These are phyloP conservation scores for Anas platyrhynchos DNA, from an alignment of 2,113 vertebrate genomes.

Conservation along the genomic window DNA sequence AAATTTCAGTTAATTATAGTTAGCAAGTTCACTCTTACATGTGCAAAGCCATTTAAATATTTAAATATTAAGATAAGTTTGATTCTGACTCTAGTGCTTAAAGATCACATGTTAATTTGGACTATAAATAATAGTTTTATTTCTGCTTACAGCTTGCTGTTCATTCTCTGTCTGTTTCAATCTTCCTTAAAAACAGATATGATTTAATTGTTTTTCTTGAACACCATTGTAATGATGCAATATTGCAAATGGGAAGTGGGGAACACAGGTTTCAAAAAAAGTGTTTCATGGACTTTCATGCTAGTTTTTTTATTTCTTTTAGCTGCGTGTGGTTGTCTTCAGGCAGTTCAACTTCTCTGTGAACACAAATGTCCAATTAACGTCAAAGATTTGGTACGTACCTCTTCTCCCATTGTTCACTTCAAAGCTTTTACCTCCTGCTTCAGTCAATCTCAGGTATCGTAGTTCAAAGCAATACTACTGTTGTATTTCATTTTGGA, in stretches of 20 bases:
- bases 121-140: background rate
- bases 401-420: background rate
- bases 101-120: background rate
- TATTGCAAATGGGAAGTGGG: background rate
- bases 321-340: slow-evolving; percentile 87
- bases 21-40: background rate
- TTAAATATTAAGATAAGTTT: background rate
- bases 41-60: background rate
- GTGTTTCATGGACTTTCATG: background rate
- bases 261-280: background rate
- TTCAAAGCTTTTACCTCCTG: background rate
- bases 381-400: slow-evolving; percentile 89
- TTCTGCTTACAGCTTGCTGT: background rate
- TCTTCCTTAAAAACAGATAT: background rate
- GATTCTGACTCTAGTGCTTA: background rate
- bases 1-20: background rate
- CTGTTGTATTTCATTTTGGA: background rate
- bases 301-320: background rate
- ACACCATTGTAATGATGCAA: background rate
- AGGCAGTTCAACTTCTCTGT: slow-evolving; percentile 86
- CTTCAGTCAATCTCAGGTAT: background rate
- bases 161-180: background rate
- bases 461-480: background rate
- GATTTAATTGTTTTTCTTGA: background rate
- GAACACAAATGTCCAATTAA: slow-evolving; percentile 89